phyloP scores from a whole-genome alignment of 2,797 vertebrate species.

The Eremophila alpestris region DNA sequence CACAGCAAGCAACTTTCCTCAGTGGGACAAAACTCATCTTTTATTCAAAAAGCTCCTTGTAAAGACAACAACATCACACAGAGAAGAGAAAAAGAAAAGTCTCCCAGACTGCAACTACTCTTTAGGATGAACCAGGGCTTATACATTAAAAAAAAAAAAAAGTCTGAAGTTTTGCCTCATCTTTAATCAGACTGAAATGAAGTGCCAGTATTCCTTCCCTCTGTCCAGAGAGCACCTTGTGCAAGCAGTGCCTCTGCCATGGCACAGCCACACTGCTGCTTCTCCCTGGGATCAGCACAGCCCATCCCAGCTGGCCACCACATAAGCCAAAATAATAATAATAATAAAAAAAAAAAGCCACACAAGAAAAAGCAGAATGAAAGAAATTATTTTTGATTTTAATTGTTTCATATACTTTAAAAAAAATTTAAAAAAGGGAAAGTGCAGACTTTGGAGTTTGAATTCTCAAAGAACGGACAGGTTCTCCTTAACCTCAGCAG shows the following conservation, averaged over 20 bases:
- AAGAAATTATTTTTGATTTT: background rate
- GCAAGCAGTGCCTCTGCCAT: background rate
- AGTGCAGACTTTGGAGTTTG: background rate
- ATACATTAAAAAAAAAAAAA: background rate
- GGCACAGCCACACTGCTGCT: background rate
- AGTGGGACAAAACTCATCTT: constrained; percentile 1
- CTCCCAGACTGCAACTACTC: background rate
- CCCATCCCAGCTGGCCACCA: background rate
- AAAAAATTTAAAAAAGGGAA: background rate
- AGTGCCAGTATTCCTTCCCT: background rate
- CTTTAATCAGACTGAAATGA: background rate
- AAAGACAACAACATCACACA: background rate
- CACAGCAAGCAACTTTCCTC: background rate
- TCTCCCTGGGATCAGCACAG: accelerated
- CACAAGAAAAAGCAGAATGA: background rate
- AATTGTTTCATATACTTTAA: background rate
- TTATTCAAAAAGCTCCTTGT: constrained; percentile 6
- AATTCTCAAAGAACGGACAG: background rate
- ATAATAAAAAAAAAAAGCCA: too few relatives aligned
- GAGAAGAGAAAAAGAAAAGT: background rate
- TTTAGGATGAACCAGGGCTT: background rate
- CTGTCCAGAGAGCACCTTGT: background rate
- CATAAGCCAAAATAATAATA: accelerated
- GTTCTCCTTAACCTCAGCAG: background rate
- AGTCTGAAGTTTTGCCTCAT: background rate